Percentiles rank a stretch among this genome's conserved stretches.
These are phyloP conservation scores for Megaptera novaeangliae DNA, from an alignment of 2,113 vertebrate species.

Conservation along the genomic window DNA sequence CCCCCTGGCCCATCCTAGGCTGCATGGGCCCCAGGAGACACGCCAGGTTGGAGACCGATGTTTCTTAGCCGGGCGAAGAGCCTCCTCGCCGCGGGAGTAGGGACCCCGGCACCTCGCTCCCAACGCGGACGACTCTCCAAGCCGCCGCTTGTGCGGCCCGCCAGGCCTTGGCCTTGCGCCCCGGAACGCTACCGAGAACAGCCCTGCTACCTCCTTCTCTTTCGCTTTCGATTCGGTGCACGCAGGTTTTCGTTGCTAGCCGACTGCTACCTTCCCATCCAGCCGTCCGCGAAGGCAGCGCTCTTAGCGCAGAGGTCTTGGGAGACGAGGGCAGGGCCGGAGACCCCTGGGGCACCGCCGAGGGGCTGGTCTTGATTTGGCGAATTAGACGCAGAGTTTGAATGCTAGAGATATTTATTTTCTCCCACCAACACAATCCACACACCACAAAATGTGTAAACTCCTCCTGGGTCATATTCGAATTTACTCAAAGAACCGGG, in stretches of 20 bases:
- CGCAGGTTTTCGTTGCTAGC: conserved; percentile 37
- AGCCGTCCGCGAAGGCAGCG: neutral
- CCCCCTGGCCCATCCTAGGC: neutral
- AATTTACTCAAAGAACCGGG: neutral
- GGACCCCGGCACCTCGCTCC: rapidly evolving
- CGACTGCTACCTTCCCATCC: neutral
- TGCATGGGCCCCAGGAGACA: neutral
- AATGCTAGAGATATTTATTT: neutral
- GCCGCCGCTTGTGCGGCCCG: rapidly evolving
- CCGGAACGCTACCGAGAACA: neutral
- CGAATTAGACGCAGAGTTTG: neutral
- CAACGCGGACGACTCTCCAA: neutral
- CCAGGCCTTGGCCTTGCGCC: neutral
- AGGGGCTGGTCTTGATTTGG: neutral
- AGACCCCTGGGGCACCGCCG: neutral
- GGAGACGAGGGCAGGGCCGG: rapidly evolving
- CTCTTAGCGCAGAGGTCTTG: neutral
- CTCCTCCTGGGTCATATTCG: neutral
- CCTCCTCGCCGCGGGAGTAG: rapidly evolving
- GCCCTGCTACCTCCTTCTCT: neutral
- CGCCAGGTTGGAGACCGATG: neutral
- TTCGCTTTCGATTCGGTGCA: conserved; percentile 70
- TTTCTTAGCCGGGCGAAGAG: neutral
- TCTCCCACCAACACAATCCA: neutral
- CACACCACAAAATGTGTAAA: neutral